Base-by-base conservation (phyloP, 2,113 vertebrate species). In the Proterorhinus semilunaris region DNA sequence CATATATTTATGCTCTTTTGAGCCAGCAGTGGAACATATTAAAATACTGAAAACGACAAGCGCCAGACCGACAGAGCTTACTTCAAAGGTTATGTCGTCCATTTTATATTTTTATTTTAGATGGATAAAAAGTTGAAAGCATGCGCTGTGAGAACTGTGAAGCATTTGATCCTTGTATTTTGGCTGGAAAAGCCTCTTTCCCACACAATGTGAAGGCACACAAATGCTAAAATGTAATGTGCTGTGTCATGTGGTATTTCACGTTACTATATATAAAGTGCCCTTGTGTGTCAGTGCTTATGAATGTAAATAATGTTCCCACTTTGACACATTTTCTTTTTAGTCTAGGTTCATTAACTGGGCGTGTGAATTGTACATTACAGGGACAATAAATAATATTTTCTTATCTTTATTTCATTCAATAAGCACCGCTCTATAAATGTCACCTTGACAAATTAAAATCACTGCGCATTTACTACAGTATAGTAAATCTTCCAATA, bases 31-130 rank as follows among this genome's bases (percentile, higher is more conserved):
- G 48, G 6, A 47, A 61, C 27, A 15, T 12, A 44, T 44, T 61
- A 16, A 48, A 62, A 63, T 63, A 8, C 58, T 61, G 58, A 61
- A 63, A 48, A 63, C 62, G 48, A 48, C 44, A 44, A 61, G 42
- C 36, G 17, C 36, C 43, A 61, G 42, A 45, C 42, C 45, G 58
- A 43, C 36, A 61, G 57, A 44, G 58, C 42, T n/a, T 44, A 61
- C 58, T 61, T 45, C 58, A 61, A 61, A 61, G 42, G 36, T 15
- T 43, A 61, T 45, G 42, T 58, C 36, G 55, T 58, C 27, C 27
- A 45, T 13, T 45, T 13, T 57, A 36, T 44, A 13, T 42, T 61
- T n/a, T 5, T 45, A 36, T 59, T 61, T 45, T n/a, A 44, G 44
- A n/a, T 9, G 57, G 58, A 15, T 8, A 44, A 61, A 61, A 61